phyloP scores from a whole-genome alignment of 2,888 invertebrate genomes.

The Scaptomyza polygonia region DNA sequence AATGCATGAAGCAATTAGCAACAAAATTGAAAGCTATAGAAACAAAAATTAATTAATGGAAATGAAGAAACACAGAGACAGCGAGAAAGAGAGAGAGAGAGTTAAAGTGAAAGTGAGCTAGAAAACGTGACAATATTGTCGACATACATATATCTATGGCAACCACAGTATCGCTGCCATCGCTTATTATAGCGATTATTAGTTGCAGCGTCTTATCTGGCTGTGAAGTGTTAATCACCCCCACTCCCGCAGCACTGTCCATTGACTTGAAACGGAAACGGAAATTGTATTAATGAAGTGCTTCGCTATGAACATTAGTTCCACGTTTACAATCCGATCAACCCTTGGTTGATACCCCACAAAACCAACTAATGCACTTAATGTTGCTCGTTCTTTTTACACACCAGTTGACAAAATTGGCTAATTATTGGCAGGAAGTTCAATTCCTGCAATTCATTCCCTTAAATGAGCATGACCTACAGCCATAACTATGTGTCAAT shows the following conservation, averaged over 20 bases:
- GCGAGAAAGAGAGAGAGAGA: not conserved
- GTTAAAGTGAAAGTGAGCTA: not conserved
- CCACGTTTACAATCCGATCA: not conserved
- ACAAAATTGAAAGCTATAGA: constrained; percentile 24
- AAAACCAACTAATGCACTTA: no score
- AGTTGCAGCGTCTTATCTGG: constrained; percentile 33
- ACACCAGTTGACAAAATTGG: no score
- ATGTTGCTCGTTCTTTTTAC: not conserved
- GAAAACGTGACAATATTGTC: constrained; percentile 40
- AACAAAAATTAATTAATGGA: constrained; percentile 14
- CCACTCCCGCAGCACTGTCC: not conserved
- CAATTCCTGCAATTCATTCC: no score
- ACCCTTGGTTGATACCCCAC: not conserved
- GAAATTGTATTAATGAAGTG: constrained; percentile 55
- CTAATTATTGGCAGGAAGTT: not conserved
- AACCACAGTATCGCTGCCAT: constrained; percentile 37
- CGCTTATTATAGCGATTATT: constrained; percentile 52
- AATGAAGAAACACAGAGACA: not conserved
- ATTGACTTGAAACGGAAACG: constrained; percentile 38
- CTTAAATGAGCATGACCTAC: no score
- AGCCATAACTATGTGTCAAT: no score
- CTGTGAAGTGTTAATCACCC: constrained; percentile 8
- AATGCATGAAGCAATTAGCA: constrained; percentile 47
- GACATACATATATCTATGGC: constrained; percentile 29
- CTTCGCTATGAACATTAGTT: constrained; percentile 4